A percentile compares a stretch with the other conserved stretches of the same genome.
These are phyloP conservation scores for Aphodius granarius DNA, from an alignment of 2,888 invertebrate genomes.

Conservation along the genomic window DNA sequence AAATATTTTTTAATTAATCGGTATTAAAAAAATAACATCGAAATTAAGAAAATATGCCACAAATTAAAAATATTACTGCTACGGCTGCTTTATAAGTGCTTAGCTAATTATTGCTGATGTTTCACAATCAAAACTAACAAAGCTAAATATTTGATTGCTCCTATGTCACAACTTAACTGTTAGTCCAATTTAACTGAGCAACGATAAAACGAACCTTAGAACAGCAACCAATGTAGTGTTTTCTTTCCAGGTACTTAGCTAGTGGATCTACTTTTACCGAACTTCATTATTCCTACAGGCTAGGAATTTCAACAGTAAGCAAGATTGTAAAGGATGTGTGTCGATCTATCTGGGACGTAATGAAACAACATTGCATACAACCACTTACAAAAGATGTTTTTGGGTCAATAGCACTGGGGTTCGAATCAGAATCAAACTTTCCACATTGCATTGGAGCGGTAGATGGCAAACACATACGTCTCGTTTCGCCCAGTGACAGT, in stretches of 20 bases:
- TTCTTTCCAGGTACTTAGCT: background rate
- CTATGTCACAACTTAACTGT: too few relatives aligned
- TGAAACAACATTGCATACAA: constrained; percentile 33
- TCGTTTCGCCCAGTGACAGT: constrained; percentile 31
- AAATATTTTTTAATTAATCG: too few relatives aligned
- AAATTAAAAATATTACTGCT: too few relatives aligned
- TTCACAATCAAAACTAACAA: too few relatives aligned
- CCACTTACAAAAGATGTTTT: constrained; percentile 27
- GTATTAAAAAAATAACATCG: too few relatives aligned
- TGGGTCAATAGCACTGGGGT: constrained; percentile 31
- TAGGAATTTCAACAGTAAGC: constrained; percentile 34
- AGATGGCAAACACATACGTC: constrained; percentile 35
- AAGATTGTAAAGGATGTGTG: constrained; percentile 33
- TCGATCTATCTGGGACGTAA: constrained; percentile 30
- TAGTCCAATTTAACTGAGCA: too few relatives aligned
- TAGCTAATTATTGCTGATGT: too few relatives aligned
- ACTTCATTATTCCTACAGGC: constrained; percentile 33
- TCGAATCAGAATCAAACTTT: constrained; percentile 35
- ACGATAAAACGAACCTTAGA: too few relatives aligned
- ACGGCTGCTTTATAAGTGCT: too few relatives aligned
- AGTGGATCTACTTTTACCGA: constrained; percentile 36
- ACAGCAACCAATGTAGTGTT: too few relatives aligned
- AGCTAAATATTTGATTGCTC: too few relatives aligned
- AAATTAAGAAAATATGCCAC: too few relatives aligned
- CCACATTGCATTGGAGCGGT: constrained; percentile 37